A percentile compares a stretch with the other conserved stretches of the same genome.
Evolutionary conservation across 2,888 invertebrate genomes (phyloP).

Genomic region (Nebria brevicollis): DNA sequence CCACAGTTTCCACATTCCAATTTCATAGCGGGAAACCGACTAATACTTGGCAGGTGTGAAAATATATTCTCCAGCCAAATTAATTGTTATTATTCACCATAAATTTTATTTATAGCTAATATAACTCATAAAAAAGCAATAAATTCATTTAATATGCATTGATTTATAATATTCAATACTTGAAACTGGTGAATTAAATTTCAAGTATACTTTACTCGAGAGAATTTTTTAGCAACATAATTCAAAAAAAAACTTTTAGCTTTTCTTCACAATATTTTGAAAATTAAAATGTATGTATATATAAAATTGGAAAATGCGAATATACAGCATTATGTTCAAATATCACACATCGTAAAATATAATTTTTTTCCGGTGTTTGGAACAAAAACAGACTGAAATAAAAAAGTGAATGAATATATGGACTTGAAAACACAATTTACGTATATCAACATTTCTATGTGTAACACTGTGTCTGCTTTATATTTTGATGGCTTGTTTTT

Average conservation of each 20-base stretch:
- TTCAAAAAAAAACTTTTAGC: no score
- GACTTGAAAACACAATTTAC: conserved; percentile 31
- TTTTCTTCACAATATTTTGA: no score
- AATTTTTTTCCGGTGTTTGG: neutral
- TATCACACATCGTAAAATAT: neutral
- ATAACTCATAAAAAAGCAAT: neutral
- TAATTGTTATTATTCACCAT: conserved; percentile 14
- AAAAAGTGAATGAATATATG: conserved; percentile 9
- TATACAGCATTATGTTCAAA: neutral
- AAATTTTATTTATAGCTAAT: neutral
- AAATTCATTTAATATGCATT: neutral
- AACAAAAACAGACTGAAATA: neutral
- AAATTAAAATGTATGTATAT: no score
- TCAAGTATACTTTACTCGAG: no score
- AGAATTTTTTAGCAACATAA: no score
- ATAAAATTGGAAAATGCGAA: neutral
- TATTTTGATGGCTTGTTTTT: conserved; percentile 18
- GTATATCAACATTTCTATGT: conserved; percentile 30
- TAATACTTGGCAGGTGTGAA: neutral
- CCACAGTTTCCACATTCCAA: neutral
- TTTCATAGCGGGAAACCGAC: neutral
- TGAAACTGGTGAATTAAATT: no score
- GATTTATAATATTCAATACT: no score
- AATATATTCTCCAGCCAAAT: neutral
- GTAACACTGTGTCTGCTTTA: conserved; percentile 4